Evolutionary conservation across 2,888 invertebrate species (phyloP), one percentile per base, ranked within the genome.

Genomic region (Andricus quercusramuli): DNA sequence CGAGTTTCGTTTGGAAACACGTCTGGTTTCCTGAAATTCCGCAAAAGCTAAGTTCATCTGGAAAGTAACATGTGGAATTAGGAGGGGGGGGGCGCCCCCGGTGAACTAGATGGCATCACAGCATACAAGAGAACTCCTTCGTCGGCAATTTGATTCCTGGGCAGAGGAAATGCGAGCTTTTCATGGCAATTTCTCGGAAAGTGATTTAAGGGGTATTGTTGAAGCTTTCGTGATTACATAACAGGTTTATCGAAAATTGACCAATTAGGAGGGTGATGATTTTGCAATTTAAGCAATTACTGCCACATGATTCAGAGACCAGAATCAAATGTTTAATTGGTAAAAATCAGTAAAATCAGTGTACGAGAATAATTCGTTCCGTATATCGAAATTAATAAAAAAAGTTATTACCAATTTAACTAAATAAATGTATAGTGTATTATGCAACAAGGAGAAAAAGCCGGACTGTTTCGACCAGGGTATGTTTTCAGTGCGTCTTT

Each of bases 221-320:
- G 56, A 74, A 74, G 74, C 32, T 32, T 67, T 70, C 25, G 11
- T 74, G 74, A 74, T 74, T 74, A 32, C 29, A 74, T 74, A 51
- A 74, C 29, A 32, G 51, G 56, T 29, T 74, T 56, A 56, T 74
- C 29, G 51, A 74, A 56, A 74, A 74, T 74, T 74, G 74, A 74
- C 74, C 29, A 32, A 74, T 74, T 74, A 56, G 29, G 11, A 32
- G 56, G 32, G n/a, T 56, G 74, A 56, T 56, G 56, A 29, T 74
- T 51, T 74, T 56, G 51, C 32, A 56, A 74, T 74, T 29, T 32
- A 74, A n/a, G 25, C 22, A 51, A 70, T 70, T 70, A 70, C 3
- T 59, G 47, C 29, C 22, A 29, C 11, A n/a, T 13, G 6, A 74
- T 17, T 51, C 17, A 74, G 20, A 51, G 29, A 74, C 11, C 25